phyloP scores from a whole-genome alignment of 2,888 invertebrate species.

The Platypus cylindrus region DNA sequence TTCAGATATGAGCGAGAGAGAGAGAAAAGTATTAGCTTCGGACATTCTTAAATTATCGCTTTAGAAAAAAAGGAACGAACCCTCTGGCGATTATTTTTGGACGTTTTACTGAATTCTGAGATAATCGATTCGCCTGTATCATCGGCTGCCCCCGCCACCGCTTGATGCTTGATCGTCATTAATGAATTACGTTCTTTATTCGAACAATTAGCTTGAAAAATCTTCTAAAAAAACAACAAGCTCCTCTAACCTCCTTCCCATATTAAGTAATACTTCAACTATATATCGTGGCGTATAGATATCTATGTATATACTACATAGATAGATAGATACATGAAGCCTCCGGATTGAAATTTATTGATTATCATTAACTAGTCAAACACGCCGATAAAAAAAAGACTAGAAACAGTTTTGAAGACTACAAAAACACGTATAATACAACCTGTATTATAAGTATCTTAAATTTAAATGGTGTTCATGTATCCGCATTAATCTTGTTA shows the following conservation, averaged over 20 bases:
- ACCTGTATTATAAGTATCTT: slow-evolving; percentile 10
- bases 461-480: slow-evolving; percentile 14
- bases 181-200: too few relatives aligned
- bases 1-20: slow-evolving; percentile 14
- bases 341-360: slow-evolving; percentile 9
- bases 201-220: too few relatives aligned
- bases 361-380: slow-evolving; percentile 10
- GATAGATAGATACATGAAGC: background rate
- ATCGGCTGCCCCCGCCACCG: slow-evolving; percentile 6
- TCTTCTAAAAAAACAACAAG: too few relatives aligned
- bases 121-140: too few relatives aligned
- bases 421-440: slow-evolving; percentile 3
- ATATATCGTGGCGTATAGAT: too few relatives aligned
- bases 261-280: too few relatives aligned
- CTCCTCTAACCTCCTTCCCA: too few relatives aligned
- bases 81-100: too few relatives aligned
- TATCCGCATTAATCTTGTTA: slow-evolving; percentile 14
- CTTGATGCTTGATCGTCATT: slow-evolving; percentile 10
- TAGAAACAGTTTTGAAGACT: slow-evolving; percentile 8
- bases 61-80: too few relatives aligned
- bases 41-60: slow-evolving; percentile 16
- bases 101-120: too few relatives aligned
- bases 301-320: too few relatives aligned
- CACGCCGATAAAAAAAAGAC: slow-evolving; percentile 12
- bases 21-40: slow-evolving; percentile 14